phyloP scores from a whole-genome alignment of 2,888 invertebrate species.

The Petrophora chlorosata region DNA sequence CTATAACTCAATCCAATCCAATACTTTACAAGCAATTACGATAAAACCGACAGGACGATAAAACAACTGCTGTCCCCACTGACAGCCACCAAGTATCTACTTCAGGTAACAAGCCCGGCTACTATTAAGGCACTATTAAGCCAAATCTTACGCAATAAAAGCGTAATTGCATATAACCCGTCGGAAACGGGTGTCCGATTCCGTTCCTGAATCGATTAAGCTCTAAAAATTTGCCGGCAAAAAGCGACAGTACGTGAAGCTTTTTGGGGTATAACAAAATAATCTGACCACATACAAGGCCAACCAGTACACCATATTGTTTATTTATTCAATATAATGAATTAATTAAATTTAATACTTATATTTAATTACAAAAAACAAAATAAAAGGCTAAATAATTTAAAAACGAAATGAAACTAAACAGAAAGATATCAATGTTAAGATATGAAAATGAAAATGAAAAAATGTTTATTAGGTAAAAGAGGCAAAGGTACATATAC shows the following conservation, averaged over 20 bases:
- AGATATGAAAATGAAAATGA: too few species aligned
- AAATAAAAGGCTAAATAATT: too few species aligned
- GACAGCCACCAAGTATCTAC: conserved; percentile 6
- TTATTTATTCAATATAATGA: too few species aligned
- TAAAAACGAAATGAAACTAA: too few species aligned
- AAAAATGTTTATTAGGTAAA: too few species aligned
- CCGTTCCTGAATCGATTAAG: conserved; percentile 46
- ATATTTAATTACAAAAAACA: too few species aligned
- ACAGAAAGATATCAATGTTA: too few species aligned
- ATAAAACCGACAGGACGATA: not conserved
- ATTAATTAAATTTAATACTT: too few species aligned
- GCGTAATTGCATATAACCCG: conserved; percentile 30
- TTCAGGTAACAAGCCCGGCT: conserved; percentile 4
- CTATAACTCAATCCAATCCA: not conserved
- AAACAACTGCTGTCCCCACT: conserved; percentile 2
- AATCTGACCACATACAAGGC: conserved; percentile 39
- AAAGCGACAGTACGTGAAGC: conserved; percentile 44
- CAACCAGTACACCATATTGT: not conserved
- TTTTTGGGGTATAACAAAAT: conserved; percentile 45
- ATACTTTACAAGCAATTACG: not conserved
- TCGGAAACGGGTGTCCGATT: conserved; percentile 40
- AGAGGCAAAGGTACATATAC: too few species aligned
- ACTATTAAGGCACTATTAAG: conserved; percentile 9
- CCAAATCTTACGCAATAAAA: conserved; percentile 19
- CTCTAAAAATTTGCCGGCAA: conserved; percentile 44